phyloP scores from a whole-genome alignment of 2,113 vertebrate genomes.

The Crypturellus undulatus region DNA sequence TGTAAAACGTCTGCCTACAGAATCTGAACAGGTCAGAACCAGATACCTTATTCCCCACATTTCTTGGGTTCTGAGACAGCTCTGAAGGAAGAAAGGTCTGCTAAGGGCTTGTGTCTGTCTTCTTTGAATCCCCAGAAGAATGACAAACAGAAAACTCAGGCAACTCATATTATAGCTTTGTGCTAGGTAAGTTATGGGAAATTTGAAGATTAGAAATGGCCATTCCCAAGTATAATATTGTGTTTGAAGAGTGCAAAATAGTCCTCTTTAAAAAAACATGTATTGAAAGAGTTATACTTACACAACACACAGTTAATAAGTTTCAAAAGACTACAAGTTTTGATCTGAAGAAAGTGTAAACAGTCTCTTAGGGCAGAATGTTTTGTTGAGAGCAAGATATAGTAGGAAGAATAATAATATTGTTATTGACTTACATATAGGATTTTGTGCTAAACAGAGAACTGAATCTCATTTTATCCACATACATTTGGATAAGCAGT shows the following conservation, averaged over 20 bases:
- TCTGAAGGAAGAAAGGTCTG: background rate
- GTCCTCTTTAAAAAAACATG: background rate
- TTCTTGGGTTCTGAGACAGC: background rate
- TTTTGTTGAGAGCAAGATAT: background rate
- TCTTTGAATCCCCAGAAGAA: background rate
- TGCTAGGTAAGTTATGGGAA: background rate
- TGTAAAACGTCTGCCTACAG: background rate
- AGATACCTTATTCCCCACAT: background rate
- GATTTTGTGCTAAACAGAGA: background rate
- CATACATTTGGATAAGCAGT: background rate
- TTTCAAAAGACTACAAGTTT: constrained; percentile 1
- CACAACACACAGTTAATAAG: background rate
- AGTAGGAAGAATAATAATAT: background rate
- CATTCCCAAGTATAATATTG: background rate
- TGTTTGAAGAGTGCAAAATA: background rate
- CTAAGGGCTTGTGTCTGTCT: accelerated
- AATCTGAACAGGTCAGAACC: background rate
- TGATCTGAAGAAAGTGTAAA: background rate
- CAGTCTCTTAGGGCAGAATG: background rate
- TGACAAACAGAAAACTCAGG: background rate
- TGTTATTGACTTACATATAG: background rate
- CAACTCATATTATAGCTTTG: background rate
- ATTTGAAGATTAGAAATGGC: background rate
- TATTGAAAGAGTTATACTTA: background rate
- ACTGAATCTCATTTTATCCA: constrained; percentile 1